Conservation (phyloP, 1,140 invertebrate genomes). For the Papilio dardanus region DNA sequence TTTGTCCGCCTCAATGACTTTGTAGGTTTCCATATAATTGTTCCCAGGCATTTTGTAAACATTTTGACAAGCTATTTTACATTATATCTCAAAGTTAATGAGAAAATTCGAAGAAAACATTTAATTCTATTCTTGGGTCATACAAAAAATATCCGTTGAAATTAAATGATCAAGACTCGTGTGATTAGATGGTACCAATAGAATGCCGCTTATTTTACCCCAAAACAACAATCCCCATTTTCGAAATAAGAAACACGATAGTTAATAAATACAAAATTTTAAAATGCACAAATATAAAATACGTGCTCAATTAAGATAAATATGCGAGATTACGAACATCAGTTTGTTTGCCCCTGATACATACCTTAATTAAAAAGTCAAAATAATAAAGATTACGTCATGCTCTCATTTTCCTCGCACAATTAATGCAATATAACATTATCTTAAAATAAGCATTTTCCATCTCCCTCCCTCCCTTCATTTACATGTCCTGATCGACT, state of each 20-base stretch:
- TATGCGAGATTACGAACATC: conserved; percentile 9
- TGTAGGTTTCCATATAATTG: conserved; percentile 36
- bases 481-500: neutral
- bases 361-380: conserved; percentile 7
- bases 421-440: neutral
- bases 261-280: neutral
- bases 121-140: neutral
- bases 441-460: conserved; percentile 1
- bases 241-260: neutral
- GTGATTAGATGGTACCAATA: too few species aligned
- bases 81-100: neutral
- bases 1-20: conserved; percentile 38
- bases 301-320: neutral
- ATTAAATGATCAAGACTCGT: too few species aligned
- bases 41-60: conserved; percentile 5
- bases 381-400: conserved; percentile 14
- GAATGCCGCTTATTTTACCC: neutral
- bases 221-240: neutral
- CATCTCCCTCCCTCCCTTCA: neutral
- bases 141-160: neutral
- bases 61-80: conserved; percentile 21
- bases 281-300: neutral
- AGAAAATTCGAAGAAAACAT: neutral
- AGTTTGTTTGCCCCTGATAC: neutral
- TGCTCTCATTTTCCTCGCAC: neutral